Evolutionary conservation across 2,797 vertebrate species (phyloP).

Genomic region (Acipenser transmontanus): DNA sequence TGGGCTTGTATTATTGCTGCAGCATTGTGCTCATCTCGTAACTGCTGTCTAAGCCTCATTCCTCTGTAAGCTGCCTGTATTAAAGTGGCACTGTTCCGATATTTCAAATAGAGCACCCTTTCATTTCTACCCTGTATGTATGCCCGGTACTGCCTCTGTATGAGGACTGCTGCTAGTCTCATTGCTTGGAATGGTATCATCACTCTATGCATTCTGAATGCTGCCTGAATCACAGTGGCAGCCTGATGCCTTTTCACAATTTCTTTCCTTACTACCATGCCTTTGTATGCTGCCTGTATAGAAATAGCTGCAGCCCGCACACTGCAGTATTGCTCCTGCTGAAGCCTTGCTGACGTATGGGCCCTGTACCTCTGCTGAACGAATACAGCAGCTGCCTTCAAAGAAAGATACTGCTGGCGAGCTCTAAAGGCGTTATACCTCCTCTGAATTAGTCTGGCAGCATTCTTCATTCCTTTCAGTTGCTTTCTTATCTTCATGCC

Average conservation of each 20-base stretch:
- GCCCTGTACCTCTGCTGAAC: constrained; percentile 55
- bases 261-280: constrained; percentile 42
- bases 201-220: constrained; percentile 50
- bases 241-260: constrained; percentile 42
- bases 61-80: constrained; percentile 72
- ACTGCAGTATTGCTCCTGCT: constrained; percentile 31
- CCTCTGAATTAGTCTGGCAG: constrained; percentile 59
- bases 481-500: constrained; percentile 44
- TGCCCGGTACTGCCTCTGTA: constrained; percentile 32
- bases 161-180: constrained; percentile 32
- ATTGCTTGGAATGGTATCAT: constrained; percentile 31
- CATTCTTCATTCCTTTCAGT: constrained; percentile 43
- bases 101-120: constrained; percentile 22
- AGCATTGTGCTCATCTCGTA: constrained; percentile 40
- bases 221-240: constrained; percentile 58
- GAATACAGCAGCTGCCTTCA: constrained; percentile 40
- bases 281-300: constrained; percentile 56
- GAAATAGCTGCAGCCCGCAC: constrained; percentile 36
- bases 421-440: constrained; percentile 37
- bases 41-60: constrained; percentile 39
- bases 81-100: constrained; percentile 3
- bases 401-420: constrained; percentile 43
- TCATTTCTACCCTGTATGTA: constrained; percentile 40
- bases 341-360: constrained; percentile 31
- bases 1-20: constrained; percentile 70